phyloP scores from a whole-genome alignment of 92 coral and sea anemone genomes.

The Zoanthus solanderi region DNA sequence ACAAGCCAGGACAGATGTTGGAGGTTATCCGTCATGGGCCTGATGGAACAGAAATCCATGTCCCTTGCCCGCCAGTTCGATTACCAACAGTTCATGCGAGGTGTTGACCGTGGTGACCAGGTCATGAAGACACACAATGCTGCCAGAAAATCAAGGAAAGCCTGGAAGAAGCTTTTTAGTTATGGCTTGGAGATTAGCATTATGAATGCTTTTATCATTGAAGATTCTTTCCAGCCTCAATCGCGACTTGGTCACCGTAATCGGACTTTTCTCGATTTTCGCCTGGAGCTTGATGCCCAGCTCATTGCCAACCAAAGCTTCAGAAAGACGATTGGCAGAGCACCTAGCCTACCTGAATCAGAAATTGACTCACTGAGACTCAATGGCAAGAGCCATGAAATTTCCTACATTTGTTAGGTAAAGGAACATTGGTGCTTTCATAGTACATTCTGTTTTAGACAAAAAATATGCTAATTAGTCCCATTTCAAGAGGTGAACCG shows the following conservation, averaged over 20 bases:
- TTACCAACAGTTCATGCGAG: slow-evolving; percentile 49
- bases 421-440: slow-evolving; percentile 14
- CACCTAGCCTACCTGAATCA: slow-evolving; percentile 46
- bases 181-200: slow-evolving; percentile 57
- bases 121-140: slow-evolving; percentile 42
- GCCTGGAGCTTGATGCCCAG: slow-evolving; percentile 33
- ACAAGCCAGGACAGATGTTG: slow-evolving; percentile 28
- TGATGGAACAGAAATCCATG: not conserved
- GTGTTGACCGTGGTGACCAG: slow-evolving; percentile 47
- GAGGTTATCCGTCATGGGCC: slow-evolving; percentile 19
- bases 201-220: slow-evolving; percentile 44
- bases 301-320: slow-evolving; percentile 47
- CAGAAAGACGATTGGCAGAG: slow-evolving; percentile 30
- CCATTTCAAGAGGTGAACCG: slow-evolving; percentile 10
- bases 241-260: slow-evolving; percentile 12
- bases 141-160: slow-evolving; percentile 49
- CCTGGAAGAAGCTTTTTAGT: slow-evolving; percentile 61
- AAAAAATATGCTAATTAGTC: slow-evolving; percentile 23
- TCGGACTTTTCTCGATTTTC: slow-evolving; percentile 36
- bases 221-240: slow-evolving; percentile 37
- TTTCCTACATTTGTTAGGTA: slow-evolving; percentile 26
- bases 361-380: slow-evolving; percentile 50
- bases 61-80: slow-evolving; percentile 56
- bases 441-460: slow-evolving; percentile 19
- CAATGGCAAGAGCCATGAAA: slow-evolving; percentile 47